These are phyloP conservation scores for Rhinatrema bivittatum DNA, from an alignment of 2,797 vertebrate genomes.

Conservation along the genomic window DNA sequence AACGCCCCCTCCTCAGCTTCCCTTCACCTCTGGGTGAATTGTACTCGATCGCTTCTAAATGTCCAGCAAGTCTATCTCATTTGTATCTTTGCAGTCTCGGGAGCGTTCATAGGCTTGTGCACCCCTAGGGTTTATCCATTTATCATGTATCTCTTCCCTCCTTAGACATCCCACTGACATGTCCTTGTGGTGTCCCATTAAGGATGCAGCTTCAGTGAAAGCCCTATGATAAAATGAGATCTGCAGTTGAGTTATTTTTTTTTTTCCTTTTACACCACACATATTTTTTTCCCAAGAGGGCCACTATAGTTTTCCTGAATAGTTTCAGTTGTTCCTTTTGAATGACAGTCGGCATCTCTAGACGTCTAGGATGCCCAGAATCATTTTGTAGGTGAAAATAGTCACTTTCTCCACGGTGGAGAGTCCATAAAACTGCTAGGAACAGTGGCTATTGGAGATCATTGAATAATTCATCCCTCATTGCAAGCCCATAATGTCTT, in stretches of 20 bases:
- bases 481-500: constrained; percentile 98
- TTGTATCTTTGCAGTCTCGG: too few relatives aligned
- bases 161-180: too few relatives aligned
- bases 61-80: too few relatives aligned
- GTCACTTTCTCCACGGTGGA: constrained; percentile 69
- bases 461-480: constrained; percentile 99
- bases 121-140: too few relatives aligned
- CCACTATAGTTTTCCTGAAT: constrained; percentile 26
- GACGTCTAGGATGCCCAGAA: constrained; percentile 51
- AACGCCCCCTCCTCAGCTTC: too few relatives aligned
- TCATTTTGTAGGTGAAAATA: constrained; percentile 80
- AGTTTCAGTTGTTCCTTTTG: constrained; percentile 48
- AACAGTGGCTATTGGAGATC: constrained; percentile 76
- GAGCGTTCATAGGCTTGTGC: too few relatives aligned
- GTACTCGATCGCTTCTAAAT: too few relatives aligned
- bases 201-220: constrained; percentile 20
- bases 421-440: constrained; percentile 84
- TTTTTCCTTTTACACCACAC: background rate
- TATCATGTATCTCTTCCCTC: too few relatives aligned
- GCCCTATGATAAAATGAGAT: constrained; percentile 21
- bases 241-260: constrained; percentile 9
- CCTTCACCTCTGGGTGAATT: too few relatives aligned
- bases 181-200: too few relatives aligned
- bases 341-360: constrained; percentile 50
- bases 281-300: constrained; percentile 7